Evolutionary conservation across 2,797 vertebrate genomes (phyloP).

Genomic region (Antrozous pallidus): DNA sequence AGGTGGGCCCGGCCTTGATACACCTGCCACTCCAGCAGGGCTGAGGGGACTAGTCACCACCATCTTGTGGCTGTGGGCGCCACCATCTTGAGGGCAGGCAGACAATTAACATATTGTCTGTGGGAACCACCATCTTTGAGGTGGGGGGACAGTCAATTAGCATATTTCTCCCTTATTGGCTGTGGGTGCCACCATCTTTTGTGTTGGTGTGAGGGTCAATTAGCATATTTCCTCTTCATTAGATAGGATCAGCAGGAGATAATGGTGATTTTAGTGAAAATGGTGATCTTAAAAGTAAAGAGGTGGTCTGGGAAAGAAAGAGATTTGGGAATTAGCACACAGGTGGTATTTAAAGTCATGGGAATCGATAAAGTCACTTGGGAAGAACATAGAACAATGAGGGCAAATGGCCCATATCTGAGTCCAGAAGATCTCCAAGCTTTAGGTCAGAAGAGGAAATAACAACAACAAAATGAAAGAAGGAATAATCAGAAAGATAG

Average conservation of each 20-base stretch:
- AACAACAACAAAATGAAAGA: constrained; percentile 4
- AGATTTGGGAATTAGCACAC: background rate
- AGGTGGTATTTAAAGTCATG: background rate
- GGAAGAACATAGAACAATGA: background rate
- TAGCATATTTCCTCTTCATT: too few species aligned
- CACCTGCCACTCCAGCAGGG: too few species aligned
- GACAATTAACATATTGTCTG: too few species aligned
- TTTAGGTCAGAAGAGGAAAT: background rate
- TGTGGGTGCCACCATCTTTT: too few species aligned
- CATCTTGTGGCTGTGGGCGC: too few species aligned
- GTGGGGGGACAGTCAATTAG: too few species aligned
- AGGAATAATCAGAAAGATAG: background rate
- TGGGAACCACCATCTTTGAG: too few species aligned
- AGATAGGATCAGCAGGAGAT: background rate
- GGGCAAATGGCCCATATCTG: background rate
- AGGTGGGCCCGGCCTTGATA: too few species aligned
- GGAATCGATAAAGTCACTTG: background rate
- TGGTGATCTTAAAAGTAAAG: background rate
- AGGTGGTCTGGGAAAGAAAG: background rate
- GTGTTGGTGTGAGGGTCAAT: too few species aligned
- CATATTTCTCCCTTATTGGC: too few species aligned
- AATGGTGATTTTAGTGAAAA: background rate
- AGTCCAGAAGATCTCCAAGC: background rate
- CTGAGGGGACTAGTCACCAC: too few species aligned
- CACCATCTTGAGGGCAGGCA: too few species aligned